Percentiles rank a stretch among this genome's conserved stretches.
These are phyloP conservation scores for Salvelinus fontinalis DNA, from an alignment of 2,113 vertebrate species.

Conservation along the genomic window DNA sequence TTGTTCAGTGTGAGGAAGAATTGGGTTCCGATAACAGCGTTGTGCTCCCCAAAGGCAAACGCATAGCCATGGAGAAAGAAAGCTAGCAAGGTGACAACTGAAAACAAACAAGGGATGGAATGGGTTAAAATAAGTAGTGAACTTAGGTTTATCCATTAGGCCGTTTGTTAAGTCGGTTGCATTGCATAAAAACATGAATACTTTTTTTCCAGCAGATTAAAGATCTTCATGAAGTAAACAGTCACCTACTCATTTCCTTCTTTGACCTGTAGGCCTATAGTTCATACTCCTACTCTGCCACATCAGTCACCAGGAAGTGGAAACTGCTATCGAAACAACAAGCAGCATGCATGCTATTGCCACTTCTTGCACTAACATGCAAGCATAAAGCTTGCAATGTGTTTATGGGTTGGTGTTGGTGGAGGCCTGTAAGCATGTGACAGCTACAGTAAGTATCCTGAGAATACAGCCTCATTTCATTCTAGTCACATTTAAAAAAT, in stretches of 20 bases:
- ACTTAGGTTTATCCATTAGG: too few relatives aligned
- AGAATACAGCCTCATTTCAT: background rate
- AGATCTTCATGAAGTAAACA: background rate
- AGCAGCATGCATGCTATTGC: background rate
- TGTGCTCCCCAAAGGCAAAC: constrained; percentile 1
- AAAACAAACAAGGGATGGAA: background rate
- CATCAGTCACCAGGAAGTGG: constrained; percentile 37
- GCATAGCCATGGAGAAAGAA: constrained; percentile 2
- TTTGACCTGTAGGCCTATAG: background rate
- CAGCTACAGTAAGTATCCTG: background rate
- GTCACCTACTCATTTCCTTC: background rate
- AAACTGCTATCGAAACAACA: constrained; percentile 19
- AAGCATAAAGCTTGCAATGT: background rate
- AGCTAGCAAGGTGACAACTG: constrained; percentile 6
- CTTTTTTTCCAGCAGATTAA: background rate
- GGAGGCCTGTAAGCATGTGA: background rate
- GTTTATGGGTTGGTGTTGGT: background rate
- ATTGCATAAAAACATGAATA: background rate
- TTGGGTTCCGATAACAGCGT: background rate
- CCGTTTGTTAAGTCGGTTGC: background rate
- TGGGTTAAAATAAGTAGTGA: too few relatives aligned
- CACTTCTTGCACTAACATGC: background rate
- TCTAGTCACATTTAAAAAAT: background rate
- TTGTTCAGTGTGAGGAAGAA: constrained; percentile 4
- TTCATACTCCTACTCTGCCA: constrained; percentile 23